These are phyloP conservation scores for Entelurus aequoreus DNA, from an alignment of 2,113 vertebrate genomes.

Conservation along the genomic window DNA sequence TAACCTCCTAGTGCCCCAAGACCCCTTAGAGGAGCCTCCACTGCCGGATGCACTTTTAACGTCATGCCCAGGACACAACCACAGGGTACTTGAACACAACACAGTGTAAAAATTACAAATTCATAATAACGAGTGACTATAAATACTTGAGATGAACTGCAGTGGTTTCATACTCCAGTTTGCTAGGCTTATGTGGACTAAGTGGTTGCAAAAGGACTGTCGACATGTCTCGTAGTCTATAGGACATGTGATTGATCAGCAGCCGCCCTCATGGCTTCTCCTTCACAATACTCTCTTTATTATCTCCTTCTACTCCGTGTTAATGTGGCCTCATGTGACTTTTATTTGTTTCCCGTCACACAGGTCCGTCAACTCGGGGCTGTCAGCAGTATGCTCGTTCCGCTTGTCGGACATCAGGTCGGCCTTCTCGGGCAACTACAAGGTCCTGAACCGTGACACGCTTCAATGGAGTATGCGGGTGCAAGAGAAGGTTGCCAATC, in stretches of 20 bases:
- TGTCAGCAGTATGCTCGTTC: conserved; percentile 69
- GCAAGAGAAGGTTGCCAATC: conserved; percentile 68
- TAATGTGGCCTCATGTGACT: background rate
- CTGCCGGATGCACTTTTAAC: no score
- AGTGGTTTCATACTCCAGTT: no score
- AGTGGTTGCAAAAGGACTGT: no score
- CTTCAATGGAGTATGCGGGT: conserved; percentile 67
- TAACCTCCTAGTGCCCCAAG: no score
- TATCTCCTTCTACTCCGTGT: no score
- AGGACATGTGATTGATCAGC: background rate
- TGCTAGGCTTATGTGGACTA: no score
- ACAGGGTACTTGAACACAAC: background rate
- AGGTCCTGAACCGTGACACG: conserved; percentile 69
- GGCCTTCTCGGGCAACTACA: conserved; percentile 71
- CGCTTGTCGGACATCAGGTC: conserved; percentile 59
- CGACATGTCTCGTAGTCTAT: background rate
- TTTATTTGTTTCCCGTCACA: background rate
- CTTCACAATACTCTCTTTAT: background rate
- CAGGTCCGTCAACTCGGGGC: conserved; percentile 66
- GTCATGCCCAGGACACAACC: no score
- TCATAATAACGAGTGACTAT: no score
- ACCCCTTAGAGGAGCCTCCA: no score
- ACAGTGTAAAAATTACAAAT: background rate
- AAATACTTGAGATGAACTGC: no score
- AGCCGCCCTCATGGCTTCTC: background rate